Evolutionary conservation across 2,888 invertebrate genomes (phyloP).

Genomic region (Laspeyria flexula): DNA sequence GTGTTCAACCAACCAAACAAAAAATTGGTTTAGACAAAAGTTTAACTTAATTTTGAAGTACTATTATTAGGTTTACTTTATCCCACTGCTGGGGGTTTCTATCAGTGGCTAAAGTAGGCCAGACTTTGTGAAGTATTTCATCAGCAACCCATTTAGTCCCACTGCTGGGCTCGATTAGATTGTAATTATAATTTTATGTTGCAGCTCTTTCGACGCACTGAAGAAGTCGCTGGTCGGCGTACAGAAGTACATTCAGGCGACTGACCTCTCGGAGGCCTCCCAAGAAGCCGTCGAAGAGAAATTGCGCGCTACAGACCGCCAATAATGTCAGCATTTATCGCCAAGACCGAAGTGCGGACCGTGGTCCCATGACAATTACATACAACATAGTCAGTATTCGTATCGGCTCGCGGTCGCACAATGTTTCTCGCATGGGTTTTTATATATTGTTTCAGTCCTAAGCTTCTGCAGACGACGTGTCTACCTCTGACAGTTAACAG

Average conservation of each 20-base stretch:
- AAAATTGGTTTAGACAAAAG: too few relatives aligned
- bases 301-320: constrained; percentile 97
- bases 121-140: too few relatives aligned
- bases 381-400: constrained; percentile 47
- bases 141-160: too few relatives aligned
- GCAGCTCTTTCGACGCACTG: constrained; percentile 98
- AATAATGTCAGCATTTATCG: constrained; percentile 85
- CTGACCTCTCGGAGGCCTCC: constrained; percentile 97
- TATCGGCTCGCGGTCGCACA: constrained; percentile 35
- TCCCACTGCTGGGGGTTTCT: too few relatives aligned
- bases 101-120: too few relatives aligned
- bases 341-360: constrained; percentile 50
- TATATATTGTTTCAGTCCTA: constrained; percentile 66
- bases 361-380: constrained; percentile 9
- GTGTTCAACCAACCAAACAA: too few relatives aligned
- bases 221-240: constrained; percentile 98
- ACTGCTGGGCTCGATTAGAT: background rate
- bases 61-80: too few relatives aligned
- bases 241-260: constrained; percentile 98
- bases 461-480: constrained; percentile 60
- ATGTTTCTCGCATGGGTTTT: constrained; percentile 55
- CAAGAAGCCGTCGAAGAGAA: constrained; percentile 97
- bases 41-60: too few relatives aligned
- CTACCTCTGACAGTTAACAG: constrained; percentile 9
- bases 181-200: constrained; percentile 14